phyloP scores from a whole-genome alignment of 1,140 invertebrate genomes.

The Hylaeus volcanicus region DNA sequence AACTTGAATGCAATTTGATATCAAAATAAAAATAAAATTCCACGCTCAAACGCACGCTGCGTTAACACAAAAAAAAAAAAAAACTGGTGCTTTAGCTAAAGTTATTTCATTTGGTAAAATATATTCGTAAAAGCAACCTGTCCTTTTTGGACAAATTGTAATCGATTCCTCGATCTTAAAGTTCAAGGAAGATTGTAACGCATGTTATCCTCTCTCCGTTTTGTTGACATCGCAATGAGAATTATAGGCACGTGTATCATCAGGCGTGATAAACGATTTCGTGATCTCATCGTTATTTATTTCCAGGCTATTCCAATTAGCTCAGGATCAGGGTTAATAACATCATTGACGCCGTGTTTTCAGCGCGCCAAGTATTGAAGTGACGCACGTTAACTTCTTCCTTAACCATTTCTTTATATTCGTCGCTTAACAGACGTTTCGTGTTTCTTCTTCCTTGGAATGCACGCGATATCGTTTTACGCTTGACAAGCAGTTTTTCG shows the following conservation, averaged over 20 bases:
- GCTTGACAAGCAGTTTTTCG: conserved; percentile 19
- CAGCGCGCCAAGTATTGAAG: neutral
- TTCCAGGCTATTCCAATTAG: conserved; percentile 16
- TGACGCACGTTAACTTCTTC: neutral
- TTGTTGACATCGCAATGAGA: conserved; percentile 11
- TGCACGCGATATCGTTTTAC: conserved; percentile 26
- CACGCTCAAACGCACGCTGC: no score
- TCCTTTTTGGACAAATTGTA: no score
- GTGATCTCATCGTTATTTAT: conserved; percentile 39
- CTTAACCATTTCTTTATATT: no score
- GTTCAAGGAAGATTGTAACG: neutral
- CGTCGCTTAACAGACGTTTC: neutral
- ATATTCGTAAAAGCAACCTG: no score
- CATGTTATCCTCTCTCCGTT: conserved; percentile 4
- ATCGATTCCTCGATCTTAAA: neutral
- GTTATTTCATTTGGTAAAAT: no score
- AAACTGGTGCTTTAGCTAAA: no score
- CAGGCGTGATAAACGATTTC: conserved; percentile 7
- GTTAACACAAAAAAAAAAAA: no score
- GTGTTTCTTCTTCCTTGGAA: neutral
- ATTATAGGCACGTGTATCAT: neutral
- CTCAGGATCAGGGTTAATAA: conserved; percentile 44
- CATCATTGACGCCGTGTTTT: conserved; percentile 21
- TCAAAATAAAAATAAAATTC: no score
- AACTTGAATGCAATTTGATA: no score